A percentile compares a stretch with the other conserved stretches of the same genome.
Conservation (phyloP, 2,888 invertebrate species). For the Sipha maydis region DNA sequence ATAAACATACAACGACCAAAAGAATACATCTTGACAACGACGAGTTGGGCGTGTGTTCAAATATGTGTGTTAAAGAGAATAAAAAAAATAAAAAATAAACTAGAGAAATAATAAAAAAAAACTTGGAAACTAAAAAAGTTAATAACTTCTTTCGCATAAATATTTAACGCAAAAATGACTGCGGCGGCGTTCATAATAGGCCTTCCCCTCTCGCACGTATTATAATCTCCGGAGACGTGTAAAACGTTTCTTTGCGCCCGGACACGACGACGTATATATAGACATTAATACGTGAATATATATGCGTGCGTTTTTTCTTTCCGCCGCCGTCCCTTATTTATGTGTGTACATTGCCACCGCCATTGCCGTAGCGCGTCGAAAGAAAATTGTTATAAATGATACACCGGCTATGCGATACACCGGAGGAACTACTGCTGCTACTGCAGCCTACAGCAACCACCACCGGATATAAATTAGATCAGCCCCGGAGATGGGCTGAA, state of each 20-base stretch:
- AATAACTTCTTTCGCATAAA: conserved; percentile 58
- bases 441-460: neutral
- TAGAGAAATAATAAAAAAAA: neutral
- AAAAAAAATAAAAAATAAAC: neutral
- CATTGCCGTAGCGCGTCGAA: neutral
- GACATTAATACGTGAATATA: neutral
- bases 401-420: conserved; percentile 32
- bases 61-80: neutral
- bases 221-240: conserved; percentile 62
- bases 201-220: conserved; percentile 18
- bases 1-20: neutral
- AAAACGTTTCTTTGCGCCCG: conserved; percentile 56
- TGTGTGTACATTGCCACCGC: neutral
- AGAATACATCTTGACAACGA: neutral
- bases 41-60: neutral
- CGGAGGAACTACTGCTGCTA: neutral
- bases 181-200: conserved; percentile 52
- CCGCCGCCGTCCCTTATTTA: conserved; percentile 23
- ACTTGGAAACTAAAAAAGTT: conserved; percentile 26
- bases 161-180: conserved; percentile 58
- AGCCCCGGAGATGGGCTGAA: conserved; percentile 40
- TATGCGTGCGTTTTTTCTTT: neutral
- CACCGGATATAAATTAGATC: conserved; percentile 60
- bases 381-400: conserved; percentile 62
- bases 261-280: conserved; percentile 19